phyloP scores from a whole-genome alignment of 2,113 vertebrate species.

The Scomber scombrus region DNA sequence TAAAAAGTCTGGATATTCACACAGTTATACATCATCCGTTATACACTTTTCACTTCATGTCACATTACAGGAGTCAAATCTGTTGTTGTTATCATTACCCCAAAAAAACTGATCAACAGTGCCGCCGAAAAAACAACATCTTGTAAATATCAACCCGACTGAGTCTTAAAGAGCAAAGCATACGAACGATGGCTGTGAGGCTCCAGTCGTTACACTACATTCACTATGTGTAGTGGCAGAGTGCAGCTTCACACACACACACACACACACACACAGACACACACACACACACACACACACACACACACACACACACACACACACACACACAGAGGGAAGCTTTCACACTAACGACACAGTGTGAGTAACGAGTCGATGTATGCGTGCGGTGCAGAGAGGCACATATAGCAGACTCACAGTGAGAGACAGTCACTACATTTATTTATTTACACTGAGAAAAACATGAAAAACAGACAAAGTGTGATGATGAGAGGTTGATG shows the following conservation, averaged over 20 bases:
- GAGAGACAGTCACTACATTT: slow-evolving; percentile 19
- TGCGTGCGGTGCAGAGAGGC: slow-evolving; percentile 44
- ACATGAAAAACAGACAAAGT: slow-evolving; percentile 4
- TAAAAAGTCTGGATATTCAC: not conserved
- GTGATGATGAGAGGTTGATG: not conserved
- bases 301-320: not conserved
- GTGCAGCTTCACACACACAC: not conserved
- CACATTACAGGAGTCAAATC: not conserved
- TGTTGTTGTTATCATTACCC: no score
- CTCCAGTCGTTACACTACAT: not conserved
- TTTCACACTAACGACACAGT: not conserved
- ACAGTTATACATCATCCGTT: not conserved
- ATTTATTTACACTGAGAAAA: not conserved
- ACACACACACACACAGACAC: not conserved
- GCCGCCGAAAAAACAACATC: no score
- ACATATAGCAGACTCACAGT: slow-evolving; percentile 34
- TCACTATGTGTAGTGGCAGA: not conserved
- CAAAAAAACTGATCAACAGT: no score
- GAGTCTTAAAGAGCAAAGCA: not conserved
- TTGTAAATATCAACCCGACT: no score
- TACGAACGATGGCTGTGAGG: not conserved
- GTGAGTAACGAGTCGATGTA: slow-evolving; percentile 10
- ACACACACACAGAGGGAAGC: not conserved
- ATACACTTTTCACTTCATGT: no score
- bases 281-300: slow-evolving; percentile 14